Evolutionary conservation across 2,888 invertebrate genomes (phyloP), one percentile per base, ranked within the genome.

Genomic region (Apamea crenata): DNA sequence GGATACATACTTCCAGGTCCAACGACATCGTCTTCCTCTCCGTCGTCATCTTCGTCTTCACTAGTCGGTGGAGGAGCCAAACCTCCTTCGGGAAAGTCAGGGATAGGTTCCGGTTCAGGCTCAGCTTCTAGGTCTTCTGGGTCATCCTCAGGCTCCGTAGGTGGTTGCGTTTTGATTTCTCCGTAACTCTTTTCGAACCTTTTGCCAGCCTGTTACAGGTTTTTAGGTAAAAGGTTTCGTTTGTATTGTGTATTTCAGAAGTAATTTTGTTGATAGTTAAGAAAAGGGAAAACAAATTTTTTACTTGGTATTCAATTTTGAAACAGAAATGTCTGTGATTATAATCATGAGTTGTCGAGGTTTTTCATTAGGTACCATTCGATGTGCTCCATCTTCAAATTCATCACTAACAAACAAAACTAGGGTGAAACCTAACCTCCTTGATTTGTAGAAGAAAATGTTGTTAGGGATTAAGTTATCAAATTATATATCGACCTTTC

Each of bases 171-270:
- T 69, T 70, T 8, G 36, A 86, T 66, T 16, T 18, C 80, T 0
- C 97, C 97, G 8, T 78, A 91, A 36, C 90, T 95, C 79, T 96
- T 94, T 32, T 95, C 92, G 86, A 98, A 97, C 69, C 98, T 96
- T 75, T 96, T 91, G 0, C 98, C 98, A 59, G 94, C 94, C 96
- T 96, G 79, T 69, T 86, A 81, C 40, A 77, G 75, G 68, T 25
- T 36, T 18, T 32, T 10, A 44, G 10, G 14, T 25, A 16, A 14
- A 25, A 40, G 16, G 6, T 32, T 32, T n/a, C 4, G 1, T 32
- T 8, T 1, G 40, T 40, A 40, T 40, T 40, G 36, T 32, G 12
- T 32, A 14, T 10, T 29, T 56, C 10, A 12, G 12, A 10, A 56
- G 18, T 21, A 7, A 21, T 50, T 25, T 66, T 21, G 1, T 50